Evolutionary conservation across 2,797 vertebrate genomes (phyloP), one percentile per base, ranked within the genome.

Genomic region (Schizothorax lantsangensis): DNA sequence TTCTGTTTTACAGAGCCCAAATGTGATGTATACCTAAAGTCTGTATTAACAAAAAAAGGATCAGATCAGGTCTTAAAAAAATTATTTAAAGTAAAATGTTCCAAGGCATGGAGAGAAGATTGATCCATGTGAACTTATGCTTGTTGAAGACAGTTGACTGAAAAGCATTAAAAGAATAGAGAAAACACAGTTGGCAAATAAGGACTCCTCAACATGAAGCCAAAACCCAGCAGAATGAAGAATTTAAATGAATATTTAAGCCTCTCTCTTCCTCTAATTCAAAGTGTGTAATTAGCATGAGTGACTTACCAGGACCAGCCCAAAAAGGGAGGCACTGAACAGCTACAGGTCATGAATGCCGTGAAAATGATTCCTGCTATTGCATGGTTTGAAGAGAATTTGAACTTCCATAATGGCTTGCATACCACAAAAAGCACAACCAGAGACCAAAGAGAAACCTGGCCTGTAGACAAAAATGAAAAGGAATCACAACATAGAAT

Each of bases 361-460:
- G 95, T 96, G 82, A 96, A 95, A 2, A 19, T 4, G 1, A 95
- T 95, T 84, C 96, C 96, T 75, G 88, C 90, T 62, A 79, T 87
- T 45, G 95, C 94, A 0, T 95, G 95, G 59, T 86, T 88, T 0
- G 92, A 17, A 0, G 89, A 90, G 90, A 97, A 96, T 88, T 94
- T 95, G 90, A 96, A 96, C 89, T 95, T 96, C 93, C 0, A 96
- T 96, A 96, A 95, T 82, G 96, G 95, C 90, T 96, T 97, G 93
- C 96, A 96, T 85, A 96, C 93, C 0, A 96, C 94, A 1, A 96
- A 95, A 89, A 95, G 87, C 7, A 95, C 93, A 0, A 95, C 93
- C 68, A 94, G 88, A 66, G 93, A 94, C 93, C 93, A 94, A n/a
- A 94, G 90, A 47, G 92, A 7, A 26, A 94, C 92, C 71, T 94